phyloP scores from a whole-genome alignment of 2,113 vertebrate genomes.

The Centropus unirufus region DNA sequence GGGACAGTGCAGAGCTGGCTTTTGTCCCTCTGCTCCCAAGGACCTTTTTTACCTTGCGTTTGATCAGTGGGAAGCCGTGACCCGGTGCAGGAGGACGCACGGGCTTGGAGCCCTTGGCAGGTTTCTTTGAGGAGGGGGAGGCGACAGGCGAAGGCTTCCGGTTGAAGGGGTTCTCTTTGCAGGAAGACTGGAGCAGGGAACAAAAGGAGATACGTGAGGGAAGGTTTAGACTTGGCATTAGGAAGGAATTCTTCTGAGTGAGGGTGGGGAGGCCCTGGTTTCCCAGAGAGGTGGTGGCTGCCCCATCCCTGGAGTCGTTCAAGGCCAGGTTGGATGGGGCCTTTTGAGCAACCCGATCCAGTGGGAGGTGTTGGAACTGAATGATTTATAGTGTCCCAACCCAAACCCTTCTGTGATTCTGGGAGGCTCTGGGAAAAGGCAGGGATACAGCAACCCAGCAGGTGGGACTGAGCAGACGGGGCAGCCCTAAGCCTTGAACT shows the following conservation, averaged over 20 bases:
- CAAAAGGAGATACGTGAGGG: neutral
- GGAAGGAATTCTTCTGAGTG: too few species aligned
- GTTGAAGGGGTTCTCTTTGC: conserved; percentile 91
- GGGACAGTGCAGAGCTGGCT: neutral
- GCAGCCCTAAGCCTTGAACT: neutral
- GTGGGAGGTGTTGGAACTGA: too few species aligned
- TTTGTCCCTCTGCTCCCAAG: neutral
- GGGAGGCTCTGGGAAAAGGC: neutral
- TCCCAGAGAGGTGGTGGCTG: too few species aligned
- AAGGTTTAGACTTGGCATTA: too few species aligned
- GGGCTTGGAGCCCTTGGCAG: conserved; percentile 83
- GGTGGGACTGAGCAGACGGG: neutral
- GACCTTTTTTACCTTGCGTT: conserved; percentile 85
- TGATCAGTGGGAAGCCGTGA: conserved; percentile 92
- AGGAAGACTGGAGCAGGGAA: conserved; percentile 79
- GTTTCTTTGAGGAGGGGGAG: conserved; percentile 75
- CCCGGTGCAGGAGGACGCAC: conserved; percentile 82
- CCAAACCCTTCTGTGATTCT: too few species aligned
- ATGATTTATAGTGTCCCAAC: too few species aligned
- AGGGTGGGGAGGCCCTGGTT: too few species aligned
- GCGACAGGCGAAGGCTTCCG: conserved; percentile 83
- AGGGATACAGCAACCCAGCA: neutral
- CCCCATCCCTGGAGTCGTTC: too few species aligned
- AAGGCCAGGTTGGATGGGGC: too few species aligned
- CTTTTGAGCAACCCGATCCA: too few species aligned